Conservation (phyloP, 37 sponge, comb jelly and placozoan species). For the Geodia barretti region DNA sequence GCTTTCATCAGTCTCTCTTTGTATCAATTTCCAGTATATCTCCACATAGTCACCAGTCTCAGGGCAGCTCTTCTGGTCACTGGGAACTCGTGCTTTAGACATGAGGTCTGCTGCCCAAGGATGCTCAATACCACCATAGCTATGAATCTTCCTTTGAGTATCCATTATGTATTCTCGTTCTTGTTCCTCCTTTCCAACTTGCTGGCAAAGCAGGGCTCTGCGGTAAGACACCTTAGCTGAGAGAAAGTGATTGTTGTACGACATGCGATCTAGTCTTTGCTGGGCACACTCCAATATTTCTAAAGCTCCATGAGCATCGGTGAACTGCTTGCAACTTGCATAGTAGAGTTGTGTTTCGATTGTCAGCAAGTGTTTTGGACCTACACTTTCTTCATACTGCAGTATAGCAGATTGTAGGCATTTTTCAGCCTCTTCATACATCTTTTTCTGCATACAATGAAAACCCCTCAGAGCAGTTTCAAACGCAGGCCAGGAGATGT, state of each 20-base stretch:
- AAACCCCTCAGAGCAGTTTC: background rate
- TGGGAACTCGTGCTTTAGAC: background rate
- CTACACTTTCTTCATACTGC: background rate
- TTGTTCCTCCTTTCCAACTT: background rate
- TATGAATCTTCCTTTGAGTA: background rate
- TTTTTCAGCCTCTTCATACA: background rate
- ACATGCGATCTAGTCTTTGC: background rate
- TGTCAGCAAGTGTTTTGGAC: background rate
- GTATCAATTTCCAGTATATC: background rate
- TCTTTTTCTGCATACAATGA: background rate
- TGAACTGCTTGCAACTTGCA: background rate
- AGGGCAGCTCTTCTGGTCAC: background rate
- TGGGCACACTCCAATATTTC: background rate
- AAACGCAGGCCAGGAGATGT: conserved; percentile 2
- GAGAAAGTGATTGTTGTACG: background rate
- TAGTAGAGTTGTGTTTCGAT: background rate
- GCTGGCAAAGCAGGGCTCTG: background rate
- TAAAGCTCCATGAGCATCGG: background rate
- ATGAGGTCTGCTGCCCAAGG: conserved; percentile 1
- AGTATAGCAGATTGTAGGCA: background rate
- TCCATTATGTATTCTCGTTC: background rate
- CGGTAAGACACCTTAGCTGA: conserved; percentile 7
- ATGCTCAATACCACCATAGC: background rate
- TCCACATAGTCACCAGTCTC: background rate
- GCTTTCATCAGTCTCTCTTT: conserved; percentile 5